phyloP scores from a whole-genome alignment of 1,140 invertebrate species.

The Platorchestia sp. region DNA sequence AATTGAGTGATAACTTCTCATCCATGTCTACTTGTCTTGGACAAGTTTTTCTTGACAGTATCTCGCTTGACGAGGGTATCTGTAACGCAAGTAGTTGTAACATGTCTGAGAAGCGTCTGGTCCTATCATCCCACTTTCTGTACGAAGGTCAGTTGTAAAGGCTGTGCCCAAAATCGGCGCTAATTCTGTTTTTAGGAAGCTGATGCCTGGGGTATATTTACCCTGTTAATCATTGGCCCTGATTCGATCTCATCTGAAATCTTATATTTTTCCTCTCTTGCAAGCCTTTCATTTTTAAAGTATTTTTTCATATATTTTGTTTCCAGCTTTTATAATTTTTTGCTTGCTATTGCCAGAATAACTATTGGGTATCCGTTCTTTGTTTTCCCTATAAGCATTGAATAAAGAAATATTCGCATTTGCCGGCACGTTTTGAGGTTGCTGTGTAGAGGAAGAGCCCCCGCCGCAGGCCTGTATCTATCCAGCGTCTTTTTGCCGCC shows the following conservation, averaged over 20 bases:
- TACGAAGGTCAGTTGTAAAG: background rate
- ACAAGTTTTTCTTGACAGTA: background rate
- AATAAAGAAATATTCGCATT: background rate
- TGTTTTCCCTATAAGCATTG: background rate
- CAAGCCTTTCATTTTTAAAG: background rate
- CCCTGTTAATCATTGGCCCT: background rate
- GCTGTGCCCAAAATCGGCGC: background rate
- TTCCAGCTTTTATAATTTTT: background rate
- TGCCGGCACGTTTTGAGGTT: background rate
- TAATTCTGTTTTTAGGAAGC: background rate
- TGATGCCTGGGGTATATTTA: background rate
- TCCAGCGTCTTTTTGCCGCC: constrained; percentile 44
- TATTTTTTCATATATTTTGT: background rate
- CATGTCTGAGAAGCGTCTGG: background rate
- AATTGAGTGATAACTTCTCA: background rate
- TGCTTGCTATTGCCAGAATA: background rate
- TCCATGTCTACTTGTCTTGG: background rate
- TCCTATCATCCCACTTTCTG: background rate
- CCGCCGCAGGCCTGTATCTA: background rate
- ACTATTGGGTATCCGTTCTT: background rate
- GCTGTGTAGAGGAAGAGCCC: background rate
- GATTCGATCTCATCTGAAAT: background rate
- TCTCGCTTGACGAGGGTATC: background rate
- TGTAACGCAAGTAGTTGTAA: background rate
- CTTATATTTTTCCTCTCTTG: background rate